Evolutionary conservation across 2,888 invertebrate genomes (phyloP), one percentile per base, ranked within the genome.

Genomic region (Drosophila tripunctata): DNA sequence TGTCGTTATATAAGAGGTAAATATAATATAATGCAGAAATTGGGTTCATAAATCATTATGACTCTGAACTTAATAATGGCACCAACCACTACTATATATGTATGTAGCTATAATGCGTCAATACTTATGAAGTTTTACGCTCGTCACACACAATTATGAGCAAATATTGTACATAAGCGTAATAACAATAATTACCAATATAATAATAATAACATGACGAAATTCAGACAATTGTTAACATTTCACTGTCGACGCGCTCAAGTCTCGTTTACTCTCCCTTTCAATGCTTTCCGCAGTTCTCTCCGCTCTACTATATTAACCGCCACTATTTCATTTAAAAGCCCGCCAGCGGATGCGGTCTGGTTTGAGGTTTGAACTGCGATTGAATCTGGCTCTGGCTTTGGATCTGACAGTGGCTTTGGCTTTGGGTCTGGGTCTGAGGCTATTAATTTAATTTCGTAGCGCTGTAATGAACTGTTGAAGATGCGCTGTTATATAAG

Each of bases 401-500:
- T n/a, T n/a, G n/a, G n/a, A n/a, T n/a, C n/a, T n/a, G n/a, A n/a
- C n/a, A n/a, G n/a, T n/a, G n/a, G n/a, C n/a, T n/a, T n/a, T n/a
- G 8, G 4, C 5, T 36, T 5, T 19, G 19, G 36, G 10, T 2
- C 21, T 14, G 14, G 33, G 21, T 33, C 19, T 55, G 22, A 1
- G 10, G 17, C 14, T 57, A 57, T 48, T 48, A 44, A 57, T 35
- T 19, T 22, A 41, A 19, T 27, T 47, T 15, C 7, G 19, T 6
- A 14, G 47, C 63, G 44, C 12, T 38, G 55, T 41, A 78, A 68
- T 77, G 60, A 70, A 67, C 43, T 78, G 56, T 41, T 45, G 54
- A 62, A 65, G 63, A 58, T 57, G 38, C 38, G 36, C 21, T 51
- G 77, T 81, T 81, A 83, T 68, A 74, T 76, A 83, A 81, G 85